These are phyloP conservation scores for Tylochromis polylepis DNA, from an alignment of 2,113 vertebrate genomes.

Conservation along the genomic window DNA sequence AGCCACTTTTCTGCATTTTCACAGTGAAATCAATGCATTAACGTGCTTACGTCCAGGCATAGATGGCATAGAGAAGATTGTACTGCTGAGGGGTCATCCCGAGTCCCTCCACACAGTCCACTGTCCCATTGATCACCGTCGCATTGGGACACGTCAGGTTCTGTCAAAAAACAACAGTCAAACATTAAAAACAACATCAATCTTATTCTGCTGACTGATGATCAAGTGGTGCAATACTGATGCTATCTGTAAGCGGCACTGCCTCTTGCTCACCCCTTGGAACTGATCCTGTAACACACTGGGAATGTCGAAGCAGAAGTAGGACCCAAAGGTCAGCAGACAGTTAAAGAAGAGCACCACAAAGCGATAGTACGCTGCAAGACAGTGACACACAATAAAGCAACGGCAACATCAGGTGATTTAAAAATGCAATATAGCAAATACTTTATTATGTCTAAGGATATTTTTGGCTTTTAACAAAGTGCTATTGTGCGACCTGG, in stretches of 20 bases:
- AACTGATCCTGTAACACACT: conserved; percentile 81
- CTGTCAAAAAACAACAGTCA: conserved; percentile 34
- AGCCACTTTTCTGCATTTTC: not conserved
- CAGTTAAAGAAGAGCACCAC: conserved; percentile 80
- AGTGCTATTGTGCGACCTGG: not conserved
- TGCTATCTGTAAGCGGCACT: not conserved
- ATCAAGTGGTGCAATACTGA: not conserved
- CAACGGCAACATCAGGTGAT: not conserved
- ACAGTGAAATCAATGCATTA: not conserved
- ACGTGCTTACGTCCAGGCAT: conserved; percentile 75
- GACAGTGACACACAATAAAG: not conserved
- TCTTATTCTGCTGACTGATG: not conserved
- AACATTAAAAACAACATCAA: not conserved
- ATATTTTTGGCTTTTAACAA: not conserved
- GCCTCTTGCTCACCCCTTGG: conserved; percentile 70
- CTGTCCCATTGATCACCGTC: conserved; percentile 61
- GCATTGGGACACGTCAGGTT: conserved; percentile 77
- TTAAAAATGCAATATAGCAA: not conserved
- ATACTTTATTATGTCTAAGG: not conserved
- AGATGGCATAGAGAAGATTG: conserved; percentile 79
- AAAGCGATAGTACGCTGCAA: conserved; percentile 73
- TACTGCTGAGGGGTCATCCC: conserved; percentile 82
- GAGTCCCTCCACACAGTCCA: conserved; percentile 72
- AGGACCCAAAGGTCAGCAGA: conserved; percentile 78
- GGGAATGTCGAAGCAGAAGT: conserved; percentile 82